Percentiles rank a stretch among this genome's conserved stretches.
Evolutionary conservation across 2,888 invertebrate genomes (phyloP).

Genomic region (Papilio elwesi): DNA sequence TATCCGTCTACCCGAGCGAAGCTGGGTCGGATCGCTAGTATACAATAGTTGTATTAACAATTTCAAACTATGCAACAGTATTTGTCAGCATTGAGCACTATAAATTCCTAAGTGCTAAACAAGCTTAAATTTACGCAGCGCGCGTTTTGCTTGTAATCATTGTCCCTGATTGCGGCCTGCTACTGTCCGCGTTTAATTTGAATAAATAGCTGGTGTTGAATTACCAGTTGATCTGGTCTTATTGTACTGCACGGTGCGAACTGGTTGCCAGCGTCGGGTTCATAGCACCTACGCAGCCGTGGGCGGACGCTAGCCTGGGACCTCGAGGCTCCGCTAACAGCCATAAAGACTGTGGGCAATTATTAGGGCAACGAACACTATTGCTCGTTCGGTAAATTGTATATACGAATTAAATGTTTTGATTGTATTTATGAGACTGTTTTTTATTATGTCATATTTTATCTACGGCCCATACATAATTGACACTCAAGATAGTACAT

Average conservation of each 20-base stretch:
- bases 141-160: constrained; percentile 47
- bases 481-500: no score
- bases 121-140: constrained; percentile 39
- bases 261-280: constrained; percentile 41
- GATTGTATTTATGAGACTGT: no score
- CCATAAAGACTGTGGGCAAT: constrained; percentile 1
- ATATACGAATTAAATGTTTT: background rate
- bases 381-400: background rate
- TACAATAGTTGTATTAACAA: background rate
- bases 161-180: constrained; percentile 55
- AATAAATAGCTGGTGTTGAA: constrained; percentile 60
- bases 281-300: constrained; percentile 47
- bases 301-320: constrained; percentile 40
- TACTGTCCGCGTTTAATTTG: constrained; percentile 55
- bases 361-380: no score
- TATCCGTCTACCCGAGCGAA: no score
- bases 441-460: no score
- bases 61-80: background rate
- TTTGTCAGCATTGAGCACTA: background rate
- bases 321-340: constrained; percentile 10
- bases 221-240: constrained; percentile 52
- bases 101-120: constrained; percentile 26
- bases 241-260: constrained; percentile 43
- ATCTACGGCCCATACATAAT: no score
- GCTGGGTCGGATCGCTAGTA: background rate